phyloP scores from a whole-genome alignment of 2,797 vertebrate species.

The Catostomus latipinnis region DNA sequence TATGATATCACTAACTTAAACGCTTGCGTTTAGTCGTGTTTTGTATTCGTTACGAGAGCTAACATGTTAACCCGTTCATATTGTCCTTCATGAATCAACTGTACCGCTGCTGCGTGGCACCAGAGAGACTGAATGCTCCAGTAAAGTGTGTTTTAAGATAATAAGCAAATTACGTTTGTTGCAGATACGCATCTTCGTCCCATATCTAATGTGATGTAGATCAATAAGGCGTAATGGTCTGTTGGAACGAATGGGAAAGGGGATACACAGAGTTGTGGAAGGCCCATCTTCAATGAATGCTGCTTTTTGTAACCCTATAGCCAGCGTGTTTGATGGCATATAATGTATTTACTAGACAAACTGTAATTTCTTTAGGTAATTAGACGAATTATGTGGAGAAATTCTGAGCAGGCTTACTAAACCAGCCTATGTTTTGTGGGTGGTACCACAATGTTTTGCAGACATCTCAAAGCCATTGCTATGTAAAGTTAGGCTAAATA shows the following conservation, averaged over 20 bases:
- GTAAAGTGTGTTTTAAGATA: not conserved
- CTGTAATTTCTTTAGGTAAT: too few species aligned
- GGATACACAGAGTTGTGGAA: not conserved
- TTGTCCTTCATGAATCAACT: slow-evolving; percentile 18
- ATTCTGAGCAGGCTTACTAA: not conserved
- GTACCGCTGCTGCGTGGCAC: not conserved
- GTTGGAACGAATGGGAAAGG: not conserved
- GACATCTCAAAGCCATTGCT: not conserved
- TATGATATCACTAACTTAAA: not conserved
- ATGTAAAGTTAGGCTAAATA: not conserved
- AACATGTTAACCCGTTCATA: slow-evolving; percentile 19
- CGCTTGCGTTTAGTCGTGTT: not conserved
- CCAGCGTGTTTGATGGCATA: too few species aligned
- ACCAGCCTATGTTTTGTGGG: too few species aligned
- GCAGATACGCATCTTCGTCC: not conserved
- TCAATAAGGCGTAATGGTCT: not conserved
- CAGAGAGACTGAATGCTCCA: not conserved
- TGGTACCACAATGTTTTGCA: not conserved
- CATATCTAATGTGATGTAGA: not conserved
- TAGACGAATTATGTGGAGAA: not conserved
- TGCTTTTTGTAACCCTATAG: not conserved
- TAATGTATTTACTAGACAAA: not conserved
- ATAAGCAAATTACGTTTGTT: not conserved
- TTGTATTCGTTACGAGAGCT: not conserved
- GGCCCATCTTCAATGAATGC: not conserved